Conservation (phyloP, 2,888 invertebrate species). For the Polydesmus complanatus region DNA sequence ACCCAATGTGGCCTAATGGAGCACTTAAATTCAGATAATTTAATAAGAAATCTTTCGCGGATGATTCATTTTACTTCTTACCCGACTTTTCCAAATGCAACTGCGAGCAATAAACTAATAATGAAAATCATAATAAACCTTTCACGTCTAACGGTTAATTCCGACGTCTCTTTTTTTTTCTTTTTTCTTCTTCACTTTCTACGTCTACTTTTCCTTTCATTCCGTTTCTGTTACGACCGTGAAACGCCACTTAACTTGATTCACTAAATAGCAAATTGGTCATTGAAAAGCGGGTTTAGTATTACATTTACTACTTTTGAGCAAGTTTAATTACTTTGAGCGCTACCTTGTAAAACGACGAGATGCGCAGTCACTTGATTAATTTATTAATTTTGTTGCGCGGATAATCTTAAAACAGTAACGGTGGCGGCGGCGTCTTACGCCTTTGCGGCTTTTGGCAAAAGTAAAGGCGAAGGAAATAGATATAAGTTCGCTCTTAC, state of each 20-base stretch:
- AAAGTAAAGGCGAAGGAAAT: too few species aligned
- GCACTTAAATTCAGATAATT: constrained; percentile 12
- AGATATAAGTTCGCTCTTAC: too few species aligned
- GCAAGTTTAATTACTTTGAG: not conserved
- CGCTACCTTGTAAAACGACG: not conserved
- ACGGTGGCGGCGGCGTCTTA: too few species aligned
- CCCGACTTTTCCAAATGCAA: constrained; percentile 10
- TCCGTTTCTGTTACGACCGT: not conserved
- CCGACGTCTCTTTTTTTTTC: not conserved
- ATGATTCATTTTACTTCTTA: constrained; percentile 4
- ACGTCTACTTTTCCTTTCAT: not conserved
- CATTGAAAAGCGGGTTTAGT: not conserved
- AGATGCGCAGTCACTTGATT: not conserved
- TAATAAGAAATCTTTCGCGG: constrained; percentile 11
- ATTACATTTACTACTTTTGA: not conserved
- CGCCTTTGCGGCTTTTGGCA: too few species aligned
- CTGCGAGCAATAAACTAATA: constrained; percentile 3
- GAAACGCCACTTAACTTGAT: too few species aligned
- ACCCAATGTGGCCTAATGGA: constrained; percentile 3
- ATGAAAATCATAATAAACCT: constrained; percentile 11
- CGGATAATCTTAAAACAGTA: too few species aligned
- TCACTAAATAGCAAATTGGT: not conserved
- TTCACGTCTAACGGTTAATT: not conserved
- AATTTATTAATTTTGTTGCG: not conserved
- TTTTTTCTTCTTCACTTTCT: not conserved